Conservation (phyloP, 2,797 vertebrate genomes). For the Phoebastria nigripes region DNA sequence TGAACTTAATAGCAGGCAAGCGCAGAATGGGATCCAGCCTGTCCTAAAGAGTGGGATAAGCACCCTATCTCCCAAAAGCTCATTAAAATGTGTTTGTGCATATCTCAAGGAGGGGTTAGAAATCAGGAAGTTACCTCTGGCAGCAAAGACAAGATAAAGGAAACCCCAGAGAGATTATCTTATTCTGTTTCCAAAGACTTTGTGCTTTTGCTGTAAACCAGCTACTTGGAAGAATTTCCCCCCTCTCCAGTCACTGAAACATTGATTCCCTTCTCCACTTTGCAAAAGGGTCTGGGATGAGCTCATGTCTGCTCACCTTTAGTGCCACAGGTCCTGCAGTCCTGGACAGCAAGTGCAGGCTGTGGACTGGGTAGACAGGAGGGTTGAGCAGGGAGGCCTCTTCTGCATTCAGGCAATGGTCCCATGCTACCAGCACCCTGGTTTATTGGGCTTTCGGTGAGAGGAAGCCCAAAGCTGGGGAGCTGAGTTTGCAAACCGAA, state of each 20-base stretch:
- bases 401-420: neutral
- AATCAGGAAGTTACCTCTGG: constrained; percentile 11
- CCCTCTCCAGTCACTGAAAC: neutral
- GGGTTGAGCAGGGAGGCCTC: neutral
- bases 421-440: neutral
- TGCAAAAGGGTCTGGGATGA: neutral
- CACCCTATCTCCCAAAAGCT: neutral
- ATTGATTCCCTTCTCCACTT: neutral
- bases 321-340: neutral
- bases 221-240: neutral
- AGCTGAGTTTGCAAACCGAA: accelerated
- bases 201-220: neutral
- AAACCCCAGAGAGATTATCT: neutral
- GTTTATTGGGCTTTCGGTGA: neutral
- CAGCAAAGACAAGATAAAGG: neutral
- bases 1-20: neutral
- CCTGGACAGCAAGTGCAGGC: neutral
- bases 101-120: neutral
- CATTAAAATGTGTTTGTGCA: neutral
- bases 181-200: neutral
- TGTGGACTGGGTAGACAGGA: neutral
- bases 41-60: neutral
- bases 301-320: neutral
- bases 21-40: neutral
- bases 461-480: neutral